Percentiles rank a stretch among this genome's conserved stretches.
Conservation (phyloP, 1,140 invertebrate species). For the Ceratitis capitata region DNA sequence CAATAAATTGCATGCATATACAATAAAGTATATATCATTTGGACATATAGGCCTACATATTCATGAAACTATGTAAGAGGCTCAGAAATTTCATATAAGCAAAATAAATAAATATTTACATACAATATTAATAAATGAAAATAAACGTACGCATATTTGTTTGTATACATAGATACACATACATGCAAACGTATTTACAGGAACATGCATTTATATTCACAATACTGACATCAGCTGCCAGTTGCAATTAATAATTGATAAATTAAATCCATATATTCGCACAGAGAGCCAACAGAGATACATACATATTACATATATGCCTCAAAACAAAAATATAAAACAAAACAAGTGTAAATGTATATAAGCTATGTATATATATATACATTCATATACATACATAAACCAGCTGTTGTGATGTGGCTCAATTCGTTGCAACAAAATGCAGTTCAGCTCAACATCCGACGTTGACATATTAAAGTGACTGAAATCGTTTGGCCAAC, state of each 20-base stretch:
- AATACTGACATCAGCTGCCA: slow-evolving; percentile 8
- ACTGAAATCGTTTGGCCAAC: not conserved
- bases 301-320: not conserved
- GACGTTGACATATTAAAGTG: slow-evolving; percentile 26
- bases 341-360: not conserved
- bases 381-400: not conserved
- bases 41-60: not conserved
- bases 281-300: not conserved
- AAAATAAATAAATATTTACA: too few relatives aligned
- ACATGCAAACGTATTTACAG: not conserved
- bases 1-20: not conserved
- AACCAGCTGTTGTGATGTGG: not conserved
- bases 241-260: slow-evolving; percentile 34
- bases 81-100: not conserved
- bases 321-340: not conserved
- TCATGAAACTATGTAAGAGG: not conserved
- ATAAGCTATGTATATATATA: too few relatives aligned
- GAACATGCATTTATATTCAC: not conserved
- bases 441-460: slow-evolving; percentile 5
- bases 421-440: not conserved
- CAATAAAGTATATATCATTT: not conserved
- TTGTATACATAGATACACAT: not conserved
- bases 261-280: slow-evolving; percentile 18
- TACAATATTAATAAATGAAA: too few relatives aligned
- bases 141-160: too few relatives aligned